Evolutionary conservation across 2,888 invertebrate genomes (phyloP), one percentile per base, ranked within the genome.

Genomic region (Catonia carolina): DNA sequence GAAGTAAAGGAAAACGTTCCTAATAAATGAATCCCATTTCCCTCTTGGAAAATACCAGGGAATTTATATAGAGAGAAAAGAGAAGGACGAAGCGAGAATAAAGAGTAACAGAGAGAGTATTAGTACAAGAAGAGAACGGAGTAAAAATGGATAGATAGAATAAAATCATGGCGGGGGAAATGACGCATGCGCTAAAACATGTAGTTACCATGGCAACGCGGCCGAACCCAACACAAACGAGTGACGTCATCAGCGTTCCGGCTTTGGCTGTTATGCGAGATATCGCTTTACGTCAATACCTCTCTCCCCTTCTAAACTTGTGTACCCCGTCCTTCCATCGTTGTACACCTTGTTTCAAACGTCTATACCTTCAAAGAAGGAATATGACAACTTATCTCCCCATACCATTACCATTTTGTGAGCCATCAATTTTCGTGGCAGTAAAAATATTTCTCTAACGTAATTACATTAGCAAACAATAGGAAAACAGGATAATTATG

Each of bases 21-120:
- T 61, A 59, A 61, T 60, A 61, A 61, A 63, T 62, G 60, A 61
- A 60, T 59, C 61, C 57, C 58, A 61, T 62, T 63, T 61, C 45
- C 45, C 45, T 22, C 23, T 27, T 20, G 27, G 45, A 45, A 23
- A 45, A 27, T 27, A 27, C 22, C 45, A 27, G 45, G n/a, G 23
- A 45, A 27, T 23, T 45, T 23, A 27, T 23, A 23, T 14, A 27
- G 27, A 22, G 45, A 20, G 14, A 20, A 20, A 45, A 15, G 45
- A 18, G 14, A 14, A 20, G 45, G 20, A 12, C 45, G 27, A 27
- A 45, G 27, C 2, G 17, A 15, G 17, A 20, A 41, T 12, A 41
- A 6, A 41, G 15, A 41, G 42, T 14, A 20, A 20, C n/a, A 45
- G 20, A 45, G 45, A 18, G 20, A 2, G 14, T 10, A 7, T 41